phyloP scores from a whole-genome alignment of 1,140 invertebrate genomes.

The Bicyclus anynana region DNA sequence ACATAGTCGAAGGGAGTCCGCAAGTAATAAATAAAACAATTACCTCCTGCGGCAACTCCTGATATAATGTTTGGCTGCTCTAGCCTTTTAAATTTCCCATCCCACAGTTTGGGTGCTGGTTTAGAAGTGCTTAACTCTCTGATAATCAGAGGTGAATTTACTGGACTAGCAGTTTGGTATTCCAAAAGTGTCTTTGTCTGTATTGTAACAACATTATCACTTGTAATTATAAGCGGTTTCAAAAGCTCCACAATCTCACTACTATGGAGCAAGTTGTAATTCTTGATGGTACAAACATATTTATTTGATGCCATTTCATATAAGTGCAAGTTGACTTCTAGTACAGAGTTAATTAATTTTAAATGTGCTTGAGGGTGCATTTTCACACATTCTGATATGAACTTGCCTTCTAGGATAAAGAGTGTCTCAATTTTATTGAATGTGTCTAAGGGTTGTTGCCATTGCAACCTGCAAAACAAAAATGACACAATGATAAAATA shows the following conservation, averaged over 20 bases:
- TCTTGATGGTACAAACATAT: slow-evolving; percentile 51
- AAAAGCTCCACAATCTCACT: slow-evolving; percentile 54
- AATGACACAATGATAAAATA: background rate
- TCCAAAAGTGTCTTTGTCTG: slow-evolving; percentile 52
- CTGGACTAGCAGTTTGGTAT: slow-evolving; percentile 41
- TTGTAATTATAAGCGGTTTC: slow-evolving; percentile 37
- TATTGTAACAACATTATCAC: slow-evolving; percentile 45
- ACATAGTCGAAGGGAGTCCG: no score
- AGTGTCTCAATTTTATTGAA: slow-evolving; percentile 41
- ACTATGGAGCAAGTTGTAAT: slow-evolving; percentile 51
- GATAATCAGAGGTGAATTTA: slow-evolving; percentile 35
- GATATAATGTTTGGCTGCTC: slow-evolving; percentile 68
- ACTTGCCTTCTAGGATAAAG: slow-evolving; percentile 57
- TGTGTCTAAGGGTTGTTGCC: slow-evolving; percentile 34
- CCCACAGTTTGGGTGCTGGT: slow-evolving; percentile 8
- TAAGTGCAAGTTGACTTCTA: slow-evolving; percentile 43
- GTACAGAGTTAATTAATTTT: slow-evolving; percentile 42
- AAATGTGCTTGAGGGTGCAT: slow-evolving; percentile 32
- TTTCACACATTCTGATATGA: slow-evolving; percentile 41
- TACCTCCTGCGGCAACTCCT: slow-evolving; percentile 64
- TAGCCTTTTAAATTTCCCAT: slow-evolving; percentile 39
- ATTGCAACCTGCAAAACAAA: slow-evolving; percentile 47
- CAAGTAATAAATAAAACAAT: no score
- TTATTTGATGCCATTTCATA: slow-evolving; percentile 37
- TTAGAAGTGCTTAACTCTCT: slow-evolving; percentile 42